Evolutionary conservation across 2,113 vertebrate genomes (phyloP).

Genomic region (Leptocoma aspasia): DNA sequence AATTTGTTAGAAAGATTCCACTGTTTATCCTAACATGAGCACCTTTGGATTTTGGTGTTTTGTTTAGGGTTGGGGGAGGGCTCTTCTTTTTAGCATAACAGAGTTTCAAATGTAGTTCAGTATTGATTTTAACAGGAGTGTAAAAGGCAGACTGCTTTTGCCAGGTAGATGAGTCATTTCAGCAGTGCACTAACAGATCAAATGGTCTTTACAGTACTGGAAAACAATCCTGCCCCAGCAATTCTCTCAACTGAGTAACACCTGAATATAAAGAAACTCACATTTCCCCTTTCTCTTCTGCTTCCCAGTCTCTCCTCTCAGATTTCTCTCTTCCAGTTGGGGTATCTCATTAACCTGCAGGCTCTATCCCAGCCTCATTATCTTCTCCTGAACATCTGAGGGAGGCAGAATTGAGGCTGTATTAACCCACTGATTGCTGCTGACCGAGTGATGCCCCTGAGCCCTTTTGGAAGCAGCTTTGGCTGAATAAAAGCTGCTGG

Average conservation of each 20-base stretch:
- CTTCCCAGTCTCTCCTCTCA: not conserved
- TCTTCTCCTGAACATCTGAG: conserved; percentile 8
- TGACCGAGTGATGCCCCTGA: not conserved
- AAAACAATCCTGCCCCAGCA: not conserved
- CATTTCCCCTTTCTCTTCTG: not conserved
- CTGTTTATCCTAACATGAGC: not conserved
- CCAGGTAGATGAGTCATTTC: not conserved
- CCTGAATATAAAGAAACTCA: not conserved
- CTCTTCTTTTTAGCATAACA: not conserved
- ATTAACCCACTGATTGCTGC: conserved; percentile 35
- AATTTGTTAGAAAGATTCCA: not conserved
- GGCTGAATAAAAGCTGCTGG: not conserved
- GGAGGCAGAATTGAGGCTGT: not conserved
- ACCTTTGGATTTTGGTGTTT: not conserved
- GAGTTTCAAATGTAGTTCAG: not conserved
- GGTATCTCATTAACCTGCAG: conserved; percentile 35
- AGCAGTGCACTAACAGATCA: not conserved
- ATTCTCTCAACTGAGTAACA: not conserved
- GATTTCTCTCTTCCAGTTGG: conserved; percentile 2
- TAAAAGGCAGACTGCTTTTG: not conserved
- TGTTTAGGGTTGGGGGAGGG: not conserved
- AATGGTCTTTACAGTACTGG: not conserved
- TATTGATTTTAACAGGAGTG: not conserved
- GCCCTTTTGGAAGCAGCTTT: not conserved
- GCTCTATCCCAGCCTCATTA: conserved; percentile 6